Evolutionary conservation across 2,888 invertebrate genomes (phyloP), one percentile per base, ranked within the genome.

Genomic region (Elegia similella): DNA sequence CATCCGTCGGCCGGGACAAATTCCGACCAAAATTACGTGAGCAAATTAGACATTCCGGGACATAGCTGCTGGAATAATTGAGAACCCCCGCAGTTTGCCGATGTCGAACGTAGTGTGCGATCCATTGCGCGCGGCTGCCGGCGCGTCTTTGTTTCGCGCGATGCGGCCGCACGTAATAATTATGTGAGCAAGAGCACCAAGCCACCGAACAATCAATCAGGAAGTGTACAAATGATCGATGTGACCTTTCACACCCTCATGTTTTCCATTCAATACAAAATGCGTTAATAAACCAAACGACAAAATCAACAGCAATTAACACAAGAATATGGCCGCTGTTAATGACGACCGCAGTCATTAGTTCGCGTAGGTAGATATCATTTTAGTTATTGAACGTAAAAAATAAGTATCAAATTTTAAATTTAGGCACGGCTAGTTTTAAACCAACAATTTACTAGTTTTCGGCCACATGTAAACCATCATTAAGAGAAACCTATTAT

Each of bases 1-100:
- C 82, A 78, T 82, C 84, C 82, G 83, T 79, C 81, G 80, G 79
- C 82, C 76, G 70, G 86, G 86, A 86, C 84, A 75, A 82, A 90
- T 89, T 88, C 88, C 88, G 74, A 73, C 78, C 82, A 82, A 88
- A 83, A 90, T 90, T 88, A 90, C 90, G 91, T 90, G 90, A 88
- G 86, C 86, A 89, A 89, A 89, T 90, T 88, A 89, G 84, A 88
- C 88, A 89, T 90, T 90, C 90, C 88, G 72, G 86, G 78, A 83
- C 85, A 88, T 84, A 82, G 82, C 78, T 73, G 75, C 76, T 74
- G 80, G 80, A 85, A 83, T 89, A 87, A 87, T 87, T 86, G 85
- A 80, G 81, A 76, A 77, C 76, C 80, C 73, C 79, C 73, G 72
- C 69, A 68, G 71, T 60, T 68, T 64, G 73, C 73, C 77, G 75